Evolutionary conservation across 2,888 invertebrate species (phyloP).

Genomic region (Mythimna lalbum): DNA sequence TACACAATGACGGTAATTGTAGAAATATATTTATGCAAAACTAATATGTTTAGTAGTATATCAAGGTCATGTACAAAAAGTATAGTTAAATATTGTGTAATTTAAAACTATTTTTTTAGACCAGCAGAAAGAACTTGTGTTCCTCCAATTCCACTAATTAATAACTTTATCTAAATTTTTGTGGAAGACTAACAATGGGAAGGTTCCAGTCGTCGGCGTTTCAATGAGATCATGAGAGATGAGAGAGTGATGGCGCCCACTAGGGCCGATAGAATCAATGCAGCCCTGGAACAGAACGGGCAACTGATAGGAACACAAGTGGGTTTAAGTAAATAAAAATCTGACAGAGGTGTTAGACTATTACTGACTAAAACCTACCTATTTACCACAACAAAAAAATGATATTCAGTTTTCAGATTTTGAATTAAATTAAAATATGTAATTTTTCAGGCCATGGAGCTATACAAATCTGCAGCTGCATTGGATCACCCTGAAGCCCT

Average conservation of each 20-base stretch:
- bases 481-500: constrained; percentile 92
- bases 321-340: too few species aligned
- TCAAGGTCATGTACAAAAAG: neutral
- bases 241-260: too few species aligned
- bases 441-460: constrained; percentile 91
- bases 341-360: too few species aligned
- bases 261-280: too few species aligned
- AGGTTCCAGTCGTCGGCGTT: too few species aligned
- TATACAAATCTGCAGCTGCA: constrained; percentile 92
- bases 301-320: too few species aligned
- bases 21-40: neutral
- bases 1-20: constrained; percentile 7
- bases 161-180: neutral
- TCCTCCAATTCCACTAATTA: neutral
- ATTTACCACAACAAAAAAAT: too few species aligned
- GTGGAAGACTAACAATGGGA: too few species aligned
- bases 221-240: too few species aligned
- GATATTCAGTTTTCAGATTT: neutral
- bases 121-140: neutral
- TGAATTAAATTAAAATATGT: neutral
- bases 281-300: too few species aligned
- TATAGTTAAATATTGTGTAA: too few species aligned
- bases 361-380: too few species aligned
- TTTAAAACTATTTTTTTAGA: neutral
- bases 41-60: neutral